Base-by-base conservation (phyloP, 2,797 vertebrate species). In the Spea hammondii region DNA sequence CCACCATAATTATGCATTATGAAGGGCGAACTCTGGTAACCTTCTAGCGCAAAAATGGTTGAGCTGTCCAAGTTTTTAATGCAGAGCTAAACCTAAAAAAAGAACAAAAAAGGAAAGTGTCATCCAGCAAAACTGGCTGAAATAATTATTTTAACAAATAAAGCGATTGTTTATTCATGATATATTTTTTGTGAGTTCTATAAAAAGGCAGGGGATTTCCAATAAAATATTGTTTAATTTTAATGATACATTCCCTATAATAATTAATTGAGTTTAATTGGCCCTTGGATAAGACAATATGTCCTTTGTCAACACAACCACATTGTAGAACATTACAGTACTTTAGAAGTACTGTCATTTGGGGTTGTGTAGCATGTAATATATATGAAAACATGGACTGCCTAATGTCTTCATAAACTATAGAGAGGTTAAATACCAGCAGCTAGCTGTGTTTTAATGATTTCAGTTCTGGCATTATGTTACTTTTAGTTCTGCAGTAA, bases 371-470 rank as follows among this genome's bases (percentile, higher is more conserved):
- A 54, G 62, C 45, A 72, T 78, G 72, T 72, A 76, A 73, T 68
- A 68, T 70, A 74, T 44, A 74, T 53, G 14, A 74, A 45, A 57
- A 47, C 32, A 78, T 74, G 49, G 72, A 68, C 11, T 74, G 59
- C 65, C 66, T 75, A 68, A 60, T 44, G 65, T 50, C 49, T 65
- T 6, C 49, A 74, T 57, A 74, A 79, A 69, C 65, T 74, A 74
- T 72, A 79, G 55, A 46, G 46, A 74, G 69, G 79, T 77, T 77
- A 73, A 77, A 81, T 64, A 62, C 65, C 53, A 68, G 70, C 64
- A 72, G n/a, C 64, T 68, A 45, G 17, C 75, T 73, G 75, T 55
- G 57, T 78, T 87, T 83, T 84, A 80, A 70, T 66, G 64, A 51
- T 79, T 77, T 70, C 69, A 55, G 67, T 46, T 82, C 65, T 76